Base-by-base conservation (phyloP, 2,113 vertebrate genomes). In the Neolamprologus variostigma region DNA sequence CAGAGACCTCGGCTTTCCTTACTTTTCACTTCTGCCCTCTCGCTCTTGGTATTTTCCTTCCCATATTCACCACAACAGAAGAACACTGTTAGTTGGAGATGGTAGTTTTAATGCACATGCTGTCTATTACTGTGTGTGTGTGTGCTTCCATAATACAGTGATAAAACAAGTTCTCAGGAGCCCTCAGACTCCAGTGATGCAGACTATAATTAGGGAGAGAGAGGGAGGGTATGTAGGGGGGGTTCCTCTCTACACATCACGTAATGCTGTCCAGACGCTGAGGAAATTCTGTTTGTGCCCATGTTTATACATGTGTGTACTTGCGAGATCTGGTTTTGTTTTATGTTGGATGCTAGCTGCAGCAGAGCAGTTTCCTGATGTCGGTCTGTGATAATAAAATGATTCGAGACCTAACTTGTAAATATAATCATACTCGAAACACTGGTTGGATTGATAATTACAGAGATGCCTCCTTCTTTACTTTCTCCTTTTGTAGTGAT, bases 251-350 rank as follows among this genome's bases (percentile, higher is more conserved):
- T 61, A 35, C 84, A 87, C 81, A 89, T 78, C 54, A 81, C 47
- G 47, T 95, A 95, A 95, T 94, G 91, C 82, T 92, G 86, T 94
- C 95, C 96, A 95, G 94, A 96, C 92, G 11, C 83, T 73, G 86
- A 87, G 91, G 88, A 94, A 93, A 91, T 68, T 85, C 45, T 89
- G 91, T 91, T 80, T 87, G 71, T 87, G 53, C 89, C 82, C 84
- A 83, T 89, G 86, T 76, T 71, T 87, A 76, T 78, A 61, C 88
- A 42, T 82, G 63, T 86, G 84, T 86, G 90, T 87, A 83, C 68
- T 90, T 54, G 82, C 51, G 31, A 87, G 81, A 89, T 92, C 90
- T 92, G 94, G 81, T 93, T 93, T 88, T 84, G 83, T 87, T 93
- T 94, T 89, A 92, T 73, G 33, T 82, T 89, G 80, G 85, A 91